Evolutionary conservation across 2,888 invertebrate genomes (phyloP).

Genomic region (Agrotis clavis): DNA sequence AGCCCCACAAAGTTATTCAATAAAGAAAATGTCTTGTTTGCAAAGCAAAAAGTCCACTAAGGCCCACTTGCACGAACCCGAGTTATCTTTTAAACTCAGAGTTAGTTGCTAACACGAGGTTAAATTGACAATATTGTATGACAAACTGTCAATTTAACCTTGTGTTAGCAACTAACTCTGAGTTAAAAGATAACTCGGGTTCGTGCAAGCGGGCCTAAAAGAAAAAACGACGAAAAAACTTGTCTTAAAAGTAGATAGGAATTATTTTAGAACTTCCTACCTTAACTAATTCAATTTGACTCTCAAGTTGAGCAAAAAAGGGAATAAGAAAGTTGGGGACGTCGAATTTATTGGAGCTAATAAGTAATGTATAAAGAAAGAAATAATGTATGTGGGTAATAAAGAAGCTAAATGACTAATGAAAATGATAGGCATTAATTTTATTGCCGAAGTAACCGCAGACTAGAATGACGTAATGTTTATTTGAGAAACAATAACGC

Average conservation of each 20-base stretch:
- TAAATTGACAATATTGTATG: too few species aligned
- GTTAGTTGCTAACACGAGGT: too few species aligned
- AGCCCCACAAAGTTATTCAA: slow-evolving; percentile 58
- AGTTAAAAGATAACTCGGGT: too few species aligned
- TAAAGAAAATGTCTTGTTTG: slow-evolving; percentile 59
- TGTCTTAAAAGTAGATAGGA: slow-evolving; percentile 61
- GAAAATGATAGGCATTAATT: slow-evolving; percentile 26
- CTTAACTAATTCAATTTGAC: slow-evolving; percentile 65
- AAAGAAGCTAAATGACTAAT: slow-evolving; percentile 45
- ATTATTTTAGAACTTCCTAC: slow-evolving; percentile 64
- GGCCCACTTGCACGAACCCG: too few species aligned
- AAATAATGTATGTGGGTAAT: slow-evolving; percentile 34
- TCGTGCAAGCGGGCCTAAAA: too few species aligned
- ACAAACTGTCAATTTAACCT: too few species aligned
- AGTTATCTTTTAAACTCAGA: too few species aligned
- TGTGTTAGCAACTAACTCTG: too few species aligned
- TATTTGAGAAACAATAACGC: slow-evolving; percentile 51
- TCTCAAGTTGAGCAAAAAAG: slow-evolving; percentile 57
- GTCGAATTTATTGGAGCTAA: slow-evolving; percentile 54
- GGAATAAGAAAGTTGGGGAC: slow-evolving; percentile 47
- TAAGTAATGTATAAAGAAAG: slow-evolving; percentile 39
- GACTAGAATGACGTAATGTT: slow-evolving; percentile 42
- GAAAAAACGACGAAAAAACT: slow-evolving; percentile 56
- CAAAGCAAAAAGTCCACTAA: slow-evolving; percentile 53
- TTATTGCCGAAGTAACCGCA: slow-evolving; percentile 52